A percentile compares a stretch with the other conserved stretches of the same genome.
These are phyloP conservation scores for Prinia subflava DNA, from an alignment of 2,113 vertebrate genomes.

Conservation along the genomic window DNA sequence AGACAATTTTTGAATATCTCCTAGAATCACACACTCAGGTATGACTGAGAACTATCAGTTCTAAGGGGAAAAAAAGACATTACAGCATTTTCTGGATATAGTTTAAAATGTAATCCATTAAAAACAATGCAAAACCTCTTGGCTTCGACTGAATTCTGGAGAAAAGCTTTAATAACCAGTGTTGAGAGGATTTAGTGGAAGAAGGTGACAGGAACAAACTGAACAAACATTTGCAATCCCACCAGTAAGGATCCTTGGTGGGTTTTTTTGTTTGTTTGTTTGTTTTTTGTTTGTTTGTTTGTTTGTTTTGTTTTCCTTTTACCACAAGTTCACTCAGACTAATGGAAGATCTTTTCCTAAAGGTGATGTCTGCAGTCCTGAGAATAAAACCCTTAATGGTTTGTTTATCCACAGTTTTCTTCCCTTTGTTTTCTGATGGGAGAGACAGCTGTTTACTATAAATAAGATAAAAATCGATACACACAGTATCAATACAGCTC, in stretches of 20 bases:
- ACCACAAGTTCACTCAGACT: neutral
- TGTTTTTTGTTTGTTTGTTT: no score
- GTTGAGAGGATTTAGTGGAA: neutral
- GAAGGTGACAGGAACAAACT: neutral
- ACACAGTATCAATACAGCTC: neutral
- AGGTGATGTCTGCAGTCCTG: neutral
- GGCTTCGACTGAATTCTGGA: neutral
- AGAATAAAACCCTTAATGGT: neutral
- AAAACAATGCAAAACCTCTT: neutral
- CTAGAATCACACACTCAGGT: no score
- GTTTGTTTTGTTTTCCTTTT: no score
- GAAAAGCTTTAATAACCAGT: neutral
- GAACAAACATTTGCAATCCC: neutral
- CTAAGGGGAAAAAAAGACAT: neutral
- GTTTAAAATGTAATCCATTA: neutral
- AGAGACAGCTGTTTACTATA: neutral
- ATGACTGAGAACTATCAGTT: neutral
- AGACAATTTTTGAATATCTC: neutral
- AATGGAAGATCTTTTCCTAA: neutral
- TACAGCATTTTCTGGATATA: neutral
- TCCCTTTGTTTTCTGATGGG: neutral
- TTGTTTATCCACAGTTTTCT: neutral
- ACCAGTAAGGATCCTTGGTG: neutral
- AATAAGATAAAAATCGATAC: neutral
- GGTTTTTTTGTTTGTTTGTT: no score